Conservation (phyloP, 2,888 invertebrate genomes). For the Neoitamus cyanurus region DNA sequence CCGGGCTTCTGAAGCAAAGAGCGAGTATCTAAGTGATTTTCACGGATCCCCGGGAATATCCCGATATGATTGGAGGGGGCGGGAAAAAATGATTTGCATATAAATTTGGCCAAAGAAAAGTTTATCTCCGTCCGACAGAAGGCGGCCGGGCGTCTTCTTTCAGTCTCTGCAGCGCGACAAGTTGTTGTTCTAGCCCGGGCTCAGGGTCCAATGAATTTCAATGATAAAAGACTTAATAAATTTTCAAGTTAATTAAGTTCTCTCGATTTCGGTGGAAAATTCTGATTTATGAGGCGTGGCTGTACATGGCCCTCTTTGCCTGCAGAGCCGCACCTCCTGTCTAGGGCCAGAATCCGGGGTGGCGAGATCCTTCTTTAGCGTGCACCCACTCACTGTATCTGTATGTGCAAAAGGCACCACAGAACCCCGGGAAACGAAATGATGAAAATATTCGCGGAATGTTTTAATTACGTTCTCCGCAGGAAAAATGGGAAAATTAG, state of each 20-base stretch:
- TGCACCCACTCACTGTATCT: background rate
- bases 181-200: slow-evolving; percentile 29
- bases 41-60: background rate
- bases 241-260: slow-evolving; percentile 64
- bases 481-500: slow-evolving; percentile 38
- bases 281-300: slow-evolving; percentile 45
- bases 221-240: slow-evolving; percentile 62
- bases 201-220: slow-evolving; percentile 55
- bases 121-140: slow-evolving; percentile 40
- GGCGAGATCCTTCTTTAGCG: background rate
- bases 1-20: background rate
- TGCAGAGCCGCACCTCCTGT: background rate
- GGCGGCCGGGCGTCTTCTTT: slow-evolving; percentile 26
- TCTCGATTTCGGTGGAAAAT: slow-evolving; percentile 47
- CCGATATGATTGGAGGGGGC: slow-evolving; percentile 12
- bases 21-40: slow-evolving; percentile 33
- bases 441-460: slow-evolving; percentile 32
- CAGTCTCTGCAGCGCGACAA: background rate
- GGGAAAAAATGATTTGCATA: slow-evolving; percentile 47
- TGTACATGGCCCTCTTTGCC: slow-evolving; percentile 30
- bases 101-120: slow-evolving; percentile 39
- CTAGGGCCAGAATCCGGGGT: slow-evolving; percentile 2
- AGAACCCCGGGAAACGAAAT: background rate
- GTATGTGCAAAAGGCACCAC: background rate
- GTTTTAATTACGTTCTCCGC: slow-evolving; percentile 40